These are phyloP conservation scores for Furcula furcula DNA, from an alignment of 2,888 invertebrate genomes.

Conservation along the genomic window DNA sequence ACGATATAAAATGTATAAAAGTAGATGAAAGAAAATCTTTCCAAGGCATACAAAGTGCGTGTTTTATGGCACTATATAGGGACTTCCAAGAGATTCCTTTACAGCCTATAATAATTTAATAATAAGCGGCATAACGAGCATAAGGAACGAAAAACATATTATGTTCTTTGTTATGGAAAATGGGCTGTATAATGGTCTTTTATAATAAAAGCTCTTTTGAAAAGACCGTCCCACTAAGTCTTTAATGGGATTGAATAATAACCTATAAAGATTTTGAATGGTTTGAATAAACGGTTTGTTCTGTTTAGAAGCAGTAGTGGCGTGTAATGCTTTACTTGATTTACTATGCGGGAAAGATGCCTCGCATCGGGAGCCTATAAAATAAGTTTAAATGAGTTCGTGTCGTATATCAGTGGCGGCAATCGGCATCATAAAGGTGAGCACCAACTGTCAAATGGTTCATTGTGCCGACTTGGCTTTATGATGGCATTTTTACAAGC, in stretches of 20 bases:
- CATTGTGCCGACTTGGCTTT: conserved; percentile 75
- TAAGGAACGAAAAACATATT: conserved; percentile 58
- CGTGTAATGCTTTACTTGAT: conserved; percentile 61
- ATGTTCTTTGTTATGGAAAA: conserved; percentile 72
- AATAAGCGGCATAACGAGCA: conserved; percentile 58
- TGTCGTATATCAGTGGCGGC: conserved; percentile 74
- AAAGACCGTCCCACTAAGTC: conserved; percentile 68
- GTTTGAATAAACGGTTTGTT: conserved; percentile 69
- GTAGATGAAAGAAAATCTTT: neutral
- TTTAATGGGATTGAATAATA: conserved; percentile 77
- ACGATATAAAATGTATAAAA: too few species aligned
- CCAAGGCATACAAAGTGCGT: neutral
- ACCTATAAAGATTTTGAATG: conserved; percentile 75
- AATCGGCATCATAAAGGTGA: conserved; percentile 78
- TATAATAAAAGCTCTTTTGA: conserved; percentile 66
- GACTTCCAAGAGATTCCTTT: conserved; percentile 42
- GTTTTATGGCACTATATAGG: neutral
- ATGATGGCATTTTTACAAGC: conserved; percentile 79
- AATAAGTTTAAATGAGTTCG: conserved; percentile 71
- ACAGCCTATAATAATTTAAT: conserved; percentile 62
- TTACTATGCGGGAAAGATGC: conserved; percentile 63
- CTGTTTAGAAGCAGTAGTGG: conserved; percentile 56
- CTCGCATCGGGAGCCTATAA: conserved; percentile 70
- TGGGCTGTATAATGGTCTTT: conserved; percentile 69
- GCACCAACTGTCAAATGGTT: conserved; percentile 78